A percentile compares a stretch with the other conserved stretches of the same genome.
Conservation (phyloP, 2,888 invertebrate species). For the Yponomeuta plumbellus region DNA sequence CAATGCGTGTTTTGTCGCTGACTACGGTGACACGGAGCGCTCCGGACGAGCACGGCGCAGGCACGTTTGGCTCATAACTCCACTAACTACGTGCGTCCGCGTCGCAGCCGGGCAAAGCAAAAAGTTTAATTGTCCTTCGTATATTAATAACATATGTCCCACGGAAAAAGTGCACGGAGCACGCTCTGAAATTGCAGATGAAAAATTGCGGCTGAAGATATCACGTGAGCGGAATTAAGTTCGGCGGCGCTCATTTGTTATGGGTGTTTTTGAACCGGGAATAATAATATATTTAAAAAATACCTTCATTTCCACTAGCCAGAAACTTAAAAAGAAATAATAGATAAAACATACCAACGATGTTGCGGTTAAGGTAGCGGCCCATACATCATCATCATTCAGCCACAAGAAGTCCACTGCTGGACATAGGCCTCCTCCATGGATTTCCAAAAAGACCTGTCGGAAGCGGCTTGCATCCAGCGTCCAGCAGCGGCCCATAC, state of each 20-base stretch:
- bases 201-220: background rate
- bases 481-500: no score
- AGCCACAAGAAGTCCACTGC: no score
- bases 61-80: constrained; percentile 63
- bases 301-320: no score
- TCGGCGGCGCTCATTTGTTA: background rate
- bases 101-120: constrained; percentile 34
- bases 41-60: constrained; percentile 23
- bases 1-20: background rate
- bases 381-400: no score
- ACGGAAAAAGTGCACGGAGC: background rate
- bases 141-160: constrained; percentile 6
- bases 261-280: background rate
- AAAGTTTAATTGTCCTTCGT: constrained; percentile 55
- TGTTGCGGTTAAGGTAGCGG: no score
- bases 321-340: no score
- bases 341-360: no score
- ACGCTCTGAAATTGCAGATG: background rate
- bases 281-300: no score
- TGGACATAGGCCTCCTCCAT: no score
- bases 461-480: no score
- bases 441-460: no score
- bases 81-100: constrained; percentile 47
- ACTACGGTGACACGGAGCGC: background rate
- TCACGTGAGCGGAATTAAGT: background rate